phyloP scores from a whole-genome alignment of 2,888 invertebrate genomes.

The Isoperla grammatica region DNA sequence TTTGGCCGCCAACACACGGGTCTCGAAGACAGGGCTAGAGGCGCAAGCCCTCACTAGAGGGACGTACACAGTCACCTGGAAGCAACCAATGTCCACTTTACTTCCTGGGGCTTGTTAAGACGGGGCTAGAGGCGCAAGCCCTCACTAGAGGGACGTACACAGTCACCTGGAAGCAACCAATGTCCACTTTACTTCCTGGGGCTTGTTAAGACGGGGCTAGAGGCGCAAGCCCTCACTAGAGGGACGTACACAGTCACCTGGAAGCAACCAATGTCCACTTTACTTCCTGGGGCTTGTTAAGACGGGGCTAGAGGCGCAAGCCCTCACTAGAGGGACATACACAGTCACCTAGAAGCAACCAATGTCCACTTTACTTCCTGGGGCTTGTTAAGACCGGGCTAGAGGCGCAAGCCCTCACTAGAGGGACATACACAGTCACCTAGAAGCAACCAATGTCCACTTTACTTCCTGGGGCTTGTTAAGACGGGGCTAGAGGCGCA shows the following conservation, averaged over 20 bases:
- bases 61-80: constrained; percentile 59
- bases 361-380: too few species aligned
- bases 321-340: constrained; percentile 58
- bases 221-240: constrained; percentile 56
- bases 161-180: constrained; percentile 52
- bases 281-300: too few species aligned
- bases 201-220: constrained; percentile 59
- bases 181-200: too few species aligned
- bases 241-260: constrained; percentile 62
- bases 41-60: constrained; percentile 60
- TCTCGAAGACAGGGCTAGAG: constrained; percentile 59
- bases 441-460: too few species aligned
- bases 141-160: constrained; percentile 60
- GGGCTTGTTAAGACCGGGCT: constrained; percentile 62
- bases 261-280: too few species aligned
- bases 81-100: too few species aligned
- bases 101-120: too few species aligned
- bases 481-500: constrained; percentile 62
- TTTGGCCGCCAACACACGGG: constrained; percentile 65
- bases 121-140: constrained; percentile 58
- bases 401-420: constrained; percentile 56
- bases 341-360: constrained; percentile 53
- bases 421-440: constrained; percentile 60
- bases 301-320: constrained; percentile 60
- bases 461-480: too few species aligned